Conservation (phyloP, 2,797 vertebrate genomes). For the Pseudopleuronectes americanus region DNA sequence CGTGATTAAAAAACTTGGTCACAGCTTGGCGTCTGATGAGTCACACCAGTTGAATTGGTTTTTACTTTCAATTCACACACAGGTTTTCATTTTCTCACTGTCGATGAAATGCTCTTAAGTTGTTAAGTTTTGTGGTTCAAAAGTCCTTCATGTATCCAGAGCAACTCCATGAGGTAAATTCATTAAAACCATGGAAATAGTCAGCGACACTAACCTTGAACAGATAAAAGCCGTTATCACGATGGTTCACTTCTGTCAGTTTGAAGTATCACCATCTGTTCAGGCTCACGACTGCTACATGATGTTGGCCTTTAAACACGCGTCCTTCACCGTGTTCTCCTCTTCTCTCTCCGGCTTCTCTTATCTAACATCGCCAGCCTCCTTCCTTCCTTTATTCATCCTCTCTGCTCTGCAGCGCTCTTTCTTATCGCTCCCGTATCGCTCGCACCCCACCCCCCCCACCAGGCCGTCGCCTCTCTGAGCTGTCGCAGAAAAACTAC, state of each 20-base stretch:
- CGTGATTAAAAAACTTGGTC: conserved; percentile 5
- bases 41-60: conserved; percentile 12
- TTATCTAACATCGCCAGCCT: not conserved
- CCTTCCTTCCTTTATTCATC: not conserved
- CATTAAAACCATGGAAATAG: not conserved
- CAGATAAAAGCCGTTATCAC: not conserved
- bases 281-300: not conserved
- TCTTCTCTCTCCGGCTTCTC: not conserved
- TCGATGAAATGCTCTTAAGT: conserved; percentile 11
- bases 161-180: not conserved
- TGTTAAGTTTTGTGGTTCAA: not conserved
- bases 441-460: too few relatives aligned
- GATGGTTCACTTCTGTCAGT: not conserved
- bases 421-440: conserved; percentile 28
- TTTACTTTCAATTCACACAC: not conserved
- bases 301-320: not conserved
- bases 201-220: not conserved
- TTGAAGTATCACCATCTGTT: not conserved
- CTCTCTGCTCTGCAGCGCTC: conserved; percentile 16
- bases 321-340: not conserved
- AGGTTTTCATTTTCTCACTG: conserved; percentile 5
- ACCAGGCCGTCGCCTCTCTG: not conserved
- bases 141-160: not conserved
- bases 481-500: conserved; percentile 10
- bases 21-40: conserved; percentile 21